These are phyloP conservation scores for Watsonalla cultraria DNA, from an alignment of 2,888 invertebrate genomes.

Conservation along the genomic window DNA sequence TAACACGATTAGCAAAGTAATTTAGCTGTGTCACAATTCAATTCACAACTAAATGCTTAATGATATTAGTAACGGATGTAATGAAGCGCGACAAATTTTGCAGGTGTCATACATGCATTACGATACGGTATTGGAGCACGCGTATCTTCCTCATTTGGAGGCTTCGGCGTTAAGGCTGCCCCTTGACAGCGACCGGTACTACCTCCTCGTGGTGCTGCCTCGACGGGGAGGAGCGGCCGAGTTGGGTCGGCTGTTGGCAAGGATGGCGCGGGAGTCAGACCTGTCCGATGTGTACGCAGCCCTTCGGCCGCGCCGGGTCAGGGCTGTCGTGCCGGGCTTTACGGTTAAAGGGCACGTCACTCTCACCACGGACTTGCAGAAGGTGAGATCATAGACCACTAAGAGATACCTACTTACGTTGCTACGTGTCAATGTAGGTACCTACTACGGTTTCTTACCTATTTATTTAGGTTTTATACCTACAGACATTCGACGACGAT, in stretches of 20 bases:
- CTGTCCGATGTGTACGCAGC: conserved; percentile 83
- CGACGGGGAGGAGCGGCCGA: conserved; percentile 79
- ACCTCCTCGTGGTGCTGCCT: conserved; percentile 86
- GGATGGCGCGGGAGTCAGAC: conserved; percentile 80
- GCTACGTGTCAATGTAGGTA: too few relatives aligned
- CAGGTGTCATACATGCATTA: conserved; percentile 86
- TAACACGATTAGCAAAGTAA: neutral
- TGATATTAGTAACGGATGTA: neutral
- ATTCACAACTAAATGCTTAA: neutral
- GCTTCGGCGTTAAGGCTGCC: conserved; percentile 87
- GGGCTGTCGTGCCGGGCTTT: conserved; percentile 89
- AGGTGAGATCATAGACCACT: conserved; percentile 72
- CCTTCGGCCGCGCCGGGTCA: conserved; percentile 84
- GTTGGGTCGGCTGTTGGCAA: conserved; percentile 81
- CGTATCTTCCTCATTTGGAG: conserved; percentile 84
- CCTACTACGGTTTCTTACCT: too few relatives aligned
- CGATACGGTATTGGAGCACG: conserved; percentile 87
- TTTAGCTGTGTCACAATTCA: neutral
- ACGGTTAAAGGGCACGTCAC: conserved; percentile 87
- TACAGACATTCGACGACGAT: too few relatives aligned
- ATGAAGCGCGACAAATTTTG: conserved; percentile 18
- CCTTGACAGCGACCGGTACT: conserved; percentile 88
- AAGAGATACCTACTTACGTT: neutral
- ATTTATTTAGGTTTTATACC: too few relatives aligned
- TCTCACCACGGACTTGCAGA: conserved; percentile 88